Evolutionary conservation across 2,888 invertebrate genomes (phyloP), one percentile per base, ranked within the genome.

Genomic region (Stramonita haemastoma): DNA sequence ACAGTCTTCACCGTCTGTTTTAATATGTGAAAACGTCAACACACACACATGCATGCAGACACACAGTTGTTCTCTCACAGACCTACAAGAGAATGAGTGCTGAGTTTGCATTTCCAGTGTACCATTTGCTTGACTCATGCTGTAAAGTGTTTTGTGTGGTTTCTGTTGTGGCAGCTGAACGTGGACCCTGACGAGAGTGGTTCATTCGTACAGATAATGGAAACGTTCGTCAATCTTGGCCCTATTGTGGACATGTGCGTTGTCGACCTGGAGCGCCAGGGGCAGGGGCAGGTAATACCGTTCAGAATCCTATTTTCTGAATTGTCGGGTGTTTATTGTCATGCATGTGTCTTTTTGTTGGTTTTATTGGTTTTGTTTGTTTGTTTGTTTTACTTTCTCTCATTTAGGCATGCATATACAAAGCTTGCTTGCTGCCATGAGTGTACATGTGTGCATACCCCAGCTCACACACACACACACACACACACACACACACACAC

Each of bases 191-290:
- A 99, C 95, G 98, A 98, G 29, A 93, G 97, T 92, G 98, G 98
- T 19, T 98, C 98, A 15, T 99, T 98, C 95, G 98, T 99, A 36
- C 98, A 98, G 93, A 97, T 98, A 0, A 98, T 99, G 98, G 99
- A 99, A 96, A 98, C 98, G 26, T 99, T 99, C 96, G 98, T 99
- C 56, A 99, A 99, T 96, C 97, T 99, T 83, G 99, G 99, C 6
- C 99, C 99, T 0, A 99, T 99, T 93, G 97, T 99, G 36, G 99
- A 99, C 96, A 99, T 99, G 98, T 98, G 98, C 92, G 98, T 99
- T 0, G 99, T 99, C 2, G 99, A 99, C 96, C 97, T 99, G 91
- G 99, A 99, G 91, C 97, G 98, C 29, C 99, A 99, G 96, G 95
- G 96, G 88, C 97, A 97, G 93, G 99, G 99, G 0, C 99, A 99